phyloP scores from a whole-genome alignment of 2,113 vertebrate species.

The Dicerorhinus sumatrensis region DNA sequence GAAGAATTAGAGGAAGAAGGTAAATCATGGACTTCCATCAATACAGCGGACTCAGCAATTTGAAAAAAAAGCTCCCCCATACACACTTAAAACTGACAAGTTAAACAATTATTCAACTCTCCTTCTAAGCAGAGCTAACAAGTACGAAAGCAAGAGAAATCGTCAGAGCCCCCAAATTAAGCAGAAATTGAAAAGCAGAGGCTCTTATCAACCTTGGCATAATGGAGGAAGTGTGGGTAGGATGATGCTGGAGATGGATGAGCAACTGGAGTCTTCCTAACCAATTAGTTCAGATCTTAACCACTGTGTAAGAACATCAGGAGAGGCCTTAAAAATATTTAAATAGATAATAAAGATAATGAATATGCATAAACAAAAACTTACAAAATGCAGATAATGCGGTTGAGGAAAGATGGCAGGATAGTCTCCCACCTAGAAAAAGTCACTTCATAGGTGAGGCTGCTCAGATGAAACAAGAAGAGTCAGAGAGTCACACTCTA shows the following conservation, averaged over 20 bases:
- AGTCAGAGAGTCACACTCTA: rapidly evolving
- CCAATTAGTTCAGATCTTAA: neutral
- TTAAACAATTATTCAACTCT: neutral
- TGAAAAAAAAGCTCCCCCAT: neutral
- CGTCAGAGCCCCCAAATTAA: neutral
- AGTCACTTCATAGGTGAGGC: neutral
- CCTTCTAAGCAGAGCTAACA: neutral
- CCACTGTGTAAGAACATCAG: neutral
- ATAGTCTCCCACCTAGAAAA: neutral
- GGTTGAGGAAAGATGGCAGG: neutral
- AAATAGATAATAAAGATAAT: neutral
- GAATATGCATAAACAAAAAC: neutral
- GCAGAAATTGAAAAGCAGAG: neutral
- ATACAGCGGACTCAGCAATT: neutral
- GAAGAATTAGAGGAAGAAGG: neutral
- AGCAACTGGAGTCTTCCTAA: neutral
- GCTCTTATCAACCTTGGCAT: neutral
- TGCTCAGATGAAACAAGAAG: neutral
- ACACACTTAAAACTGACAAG: neutral
- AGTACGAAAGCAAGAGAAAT: neutral
- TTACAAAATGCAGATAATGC: neutral
- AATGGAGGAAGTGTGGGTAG: rapidly evolving
- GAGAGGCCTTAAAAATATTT: neutral
- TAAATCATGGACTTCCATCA: neutral
- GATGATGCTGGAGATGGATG: no score